Conservation (phyloP, 2,888 invertebrate species). For the Drosophila conformis region DNA sequence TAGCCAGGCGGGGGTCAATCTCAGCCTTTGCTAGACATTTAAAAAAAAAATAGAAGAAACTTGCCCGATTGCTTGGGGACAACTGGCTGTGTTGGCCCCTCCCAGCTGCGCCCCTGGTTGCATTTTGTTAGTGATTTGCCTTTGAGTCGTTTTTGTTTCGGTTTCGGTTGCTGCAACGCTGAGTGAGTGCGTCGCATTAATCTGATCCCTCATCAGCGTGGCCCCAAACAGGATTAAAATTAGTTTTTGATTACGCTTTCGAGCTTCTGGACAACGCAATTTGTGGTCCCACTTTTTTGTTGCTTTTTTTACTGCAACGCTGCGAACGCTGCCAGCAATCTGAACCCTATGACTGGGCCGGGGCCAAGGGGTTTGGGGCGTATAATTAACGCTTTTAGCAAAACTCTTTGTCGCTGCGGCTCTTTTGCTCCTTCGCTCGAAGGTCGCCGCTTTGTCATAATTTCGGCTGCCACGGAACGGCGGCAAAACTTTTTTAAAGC, state of each 20-base stretch:
- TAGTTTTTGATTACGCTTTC: conserved; percentile 85
- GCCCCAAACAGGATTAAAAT: conserved; percentile 84
- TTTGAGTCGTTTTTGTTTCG: conserved; percentile 8
- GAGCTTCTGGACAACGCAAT: conserved; percentile 85
- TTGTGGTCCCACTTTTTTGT: conserved; percentile 61
- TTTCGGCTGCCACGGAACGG: conserved; percentile 38
- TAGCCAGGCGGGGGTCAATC: too few relatives aligned
- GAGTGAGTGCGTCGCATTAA: conserved; percentile 70
- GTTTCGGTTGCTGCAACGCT: conserved; percentile 2
- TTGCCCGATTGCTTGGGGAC: not conserved
- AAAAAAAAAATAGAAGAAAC: not conserved
- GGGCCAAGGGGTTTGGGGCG: conserved; percentile 39
- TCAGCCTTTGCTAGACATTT: not conserved
- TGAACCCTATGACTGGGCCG: not conserved
- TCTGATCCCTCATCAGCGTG: conserved; percentile 81
- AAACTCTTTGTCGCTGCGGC: conserved; percentile 68
- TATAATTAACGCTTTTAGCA: conserved; percentile 84
- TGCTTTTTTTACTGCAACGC: not conserved
- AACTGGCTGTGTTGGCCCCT: not conserved
- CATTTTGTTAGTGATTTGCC: conserved; percentile 10
- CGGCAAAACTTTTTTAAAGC: conserved; percentile 70
- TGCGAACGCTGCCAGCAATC: not conserved
- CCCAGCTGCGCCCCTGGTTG: not conserved
- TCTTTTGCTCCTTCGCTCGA: conserved; percentile 69
- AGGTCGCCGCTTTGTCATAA: conserved; percentile 76